These are phyloP conservation scores for Poicephalus meyeri DNA, from an alignment of 2,113 vertebrate species.

Conservation along the genomic window DNA sequence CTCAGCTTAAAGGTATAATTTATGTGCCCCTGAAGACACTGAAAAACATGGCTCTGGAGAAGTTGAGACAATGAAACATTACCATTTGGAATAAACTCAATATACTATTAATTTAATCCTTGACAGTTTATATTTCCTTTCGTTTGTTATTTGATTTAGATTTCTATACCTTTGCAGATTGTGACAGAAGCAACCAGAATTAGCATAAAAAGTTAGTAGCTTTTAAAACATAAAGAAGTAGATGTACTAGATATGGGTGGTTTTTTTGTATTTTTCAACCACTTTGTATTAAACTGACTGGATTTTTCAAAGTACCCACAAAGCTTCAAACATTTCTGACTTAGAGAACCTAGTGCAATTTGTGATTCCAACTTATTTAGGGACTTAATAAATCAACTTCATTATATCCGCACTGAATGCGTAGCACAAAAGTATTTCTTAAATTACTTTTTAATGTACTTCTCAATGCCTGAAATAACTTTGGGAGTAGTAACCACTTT, in stretches of 20 bases:
- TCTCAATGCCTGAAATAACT: background rate
- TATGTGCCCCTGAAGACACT: conserved; percentile 30
- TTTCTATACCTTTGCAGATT: background rate
- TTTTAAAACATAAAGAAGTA: background rate
- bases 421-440: background rate
- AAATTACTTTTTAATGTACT: background rate
- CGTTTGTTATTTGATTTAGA: background rate
- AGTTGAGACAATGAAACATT: conserved; percentile 35
- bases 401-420: background rate
- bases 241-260: background rate
- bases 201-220: background rate
- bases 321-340: background rate
- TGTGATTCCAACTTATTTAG: background rate
- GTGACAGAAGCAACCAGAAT: background rate
- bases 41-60: conserved; percentile 45
- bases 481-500: background rate
- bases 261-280: background rate
- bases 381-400: background rate
- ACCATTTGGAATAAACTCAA: background rate
- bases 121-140: background rate
- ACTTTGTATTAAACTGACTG: background rate
- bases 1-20: conserved; percentile 51
- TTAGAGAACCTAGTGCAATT: background rate
- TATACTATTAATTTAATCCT: background rate
- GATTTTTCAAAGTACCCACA: background rate